Evolutionary conservation across 2,888 invertebrate genomes (phyloP), one percentile per base, ranked within the genome.

Genomic region (Lochmaea capreae): DNA sequence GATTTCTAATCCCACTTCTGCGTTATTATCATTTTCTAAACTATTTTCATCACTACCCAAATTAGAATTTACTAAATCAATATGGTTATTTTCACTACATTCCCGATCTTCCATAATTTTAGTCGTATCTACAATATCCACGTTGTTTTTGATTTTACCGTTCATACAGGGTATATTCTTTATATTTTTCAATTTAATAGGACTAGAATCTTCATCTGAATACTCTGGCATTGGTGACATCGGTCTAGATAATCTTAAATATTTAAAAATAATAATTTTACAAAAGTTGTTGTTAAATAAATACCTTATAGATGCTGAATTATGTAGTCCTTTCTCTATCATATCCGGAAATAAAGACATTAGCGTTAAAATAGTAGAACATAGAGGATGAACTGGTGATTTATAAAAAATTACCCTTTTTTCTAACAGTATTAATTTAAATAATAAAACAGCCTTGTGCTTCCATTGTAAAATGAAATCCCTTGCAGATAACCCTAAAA

Each of bases 321-420:
- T 92, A 77, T 91, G 88, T 58, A 98, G 90, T 2, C 97, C 97
- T 83, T 90, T 91, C 85, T 97, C 96, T 79, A 97, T 90, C 89
- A 97, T 93, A 62, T 93, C 94, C 67, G 99, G 99, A 87, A 97
- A 92, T 49, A 99, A 87, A 1, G 98, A 98, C 0, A 97, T 89
- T 66, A 99, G 89, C 8, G 97, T 94, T 69, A 99, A 88, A 80
- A 99, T 92, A 6, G 95, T 92, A 9, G 94, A 92, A 81, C 98
- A 97, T 79, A 99, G 89, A 9, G 94, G 92, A 75, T 96, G 94
- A 2, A 98, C 98, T 2, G 98, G 98, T 22, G 97, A 94, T 71
- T 97, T 95, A 87, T 95, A 96, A 85, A 98, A 95, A 69, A 99
- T 91, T 58, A 98, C 94, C 85, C 95, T 91, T 81, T 94, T 93